Evolutionary conservation across 2,113 vertebrate genomes (phyloP), one percentile per base, ranked within the genome.

Genomic region (Clarias macrocephalus): DNA sequence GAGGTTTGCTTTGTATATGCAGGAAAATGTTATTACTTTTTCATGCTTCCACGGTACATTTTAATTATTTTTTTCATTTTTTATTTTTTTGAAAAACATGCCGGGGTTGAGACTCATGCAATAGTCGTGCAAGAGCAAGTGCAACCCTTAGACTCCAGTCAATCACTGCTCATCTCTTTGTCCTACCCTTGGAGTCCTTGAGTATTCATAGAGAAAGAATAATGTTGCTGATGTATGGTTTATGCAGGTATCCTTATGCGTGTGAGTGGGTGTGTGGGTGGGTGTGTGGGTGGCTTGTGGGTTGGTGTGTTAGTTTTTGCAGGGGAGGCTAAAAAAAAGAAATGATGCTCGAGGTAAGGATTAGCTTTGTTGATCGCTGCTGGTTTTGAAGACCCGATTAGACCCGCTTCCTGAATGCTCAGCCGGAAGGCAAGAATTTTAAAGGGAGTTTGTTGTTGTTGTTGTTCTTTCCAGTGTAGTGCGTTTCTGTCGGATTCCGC

Each of bases 1-100:
- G 86, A 88, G 89, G 87, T 59, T 59, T 86, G 86, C 87, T 60
- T 86, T 68, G 80, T 88, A 85, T 86, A 70, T 23, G 59, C 21
- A 82, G 60, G 60, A 77, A 83, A 90, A 84, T 80, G 12, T 28
- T 68, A 21, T 60, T 75, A 56, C 60, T 77, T 82, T 72, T 75
- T 75, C 80, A 70, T 72, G 42, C 33, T 73, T 73, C 65, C 28
- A 18, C 30, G 0, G 28, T 48, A 15, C 33, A 28, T 5, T 82
- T 25, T n/a, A n/a, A n/a, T n/a, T n/a, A n/a, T n/a, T n/a, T n/a
- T n/a, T n/a, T n/a, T n/a, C n/a, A n/a, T n/a, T n/a, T n/a, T n/a
- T n/a, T n/a, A n/a, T n/a, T n/a, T n/a, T n/a, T n/a, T n/a, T n/a
- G n/a, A n/a, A n/a, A n/a, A 81, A 60, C 23, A 30, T 10, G 8